These are phyloP conservation scores for Leucophora obtusa DNA, from an alignment of 2,888 invertebrate species.

Conservation along the genomic window DNA sequence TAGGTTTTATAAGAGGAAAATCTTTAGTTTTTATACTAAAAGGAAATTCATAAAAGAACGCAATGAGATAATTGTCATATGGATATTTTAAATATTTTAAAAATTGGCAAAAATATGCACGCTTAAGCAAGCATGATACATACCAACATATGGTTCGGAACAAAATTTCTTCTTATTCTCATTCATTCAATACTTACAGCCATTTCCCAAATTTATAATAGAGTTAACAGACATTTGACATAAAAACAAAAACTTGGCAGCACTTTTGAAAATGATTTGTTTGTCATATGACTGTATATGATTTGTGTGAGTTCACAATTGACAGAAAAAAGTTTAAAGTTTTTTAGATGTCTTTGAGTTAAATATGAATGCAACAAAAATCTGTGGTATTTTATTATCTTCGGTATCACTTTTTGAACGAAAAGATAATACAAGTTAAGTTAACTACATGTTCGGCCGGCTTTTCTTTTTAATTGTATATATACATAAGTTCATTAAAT, in stretches of 20 bases:
- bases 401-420: too few species aligned
- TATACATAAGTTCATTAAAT: too few species aligned
- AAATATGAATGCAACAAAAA: neutral
- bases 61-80: slow-evolving; percentile 30
- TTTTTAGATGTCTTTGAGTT: neutral
- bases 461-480: too few species aligned
- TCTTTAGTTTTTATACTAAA: neutral
- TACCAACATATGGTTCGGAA: neutral
- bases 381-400: too few species aligned
- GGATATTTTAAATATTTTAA: slow-evolving; percentile 10
- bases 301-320: neutral
- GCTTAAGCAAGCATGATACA: neutral
- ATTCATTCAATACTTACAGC: slow-evolving; percentile 1
- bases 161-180: neutral
- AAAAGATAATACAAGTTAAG: too few species aligned
- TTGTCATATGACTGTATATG: neutral
- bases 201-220: neutral
- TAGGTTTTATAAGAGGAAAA: neutral
- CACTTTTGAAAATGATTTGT: neutral
- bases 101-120: neutral
- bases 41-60: neutral
- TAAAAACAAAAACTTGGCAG: slow-evolving; percentile 11
- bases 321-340: neutral
- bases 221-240: slow-evolving; percentile 1
- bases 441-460: too few species aligned